A percentile compares a stretch with the other conserved stretches of the same genome.
phyloP scores from a whole-genome alignment of 2,888 invertebrate species.

The Macrophya annulata region DNA sequence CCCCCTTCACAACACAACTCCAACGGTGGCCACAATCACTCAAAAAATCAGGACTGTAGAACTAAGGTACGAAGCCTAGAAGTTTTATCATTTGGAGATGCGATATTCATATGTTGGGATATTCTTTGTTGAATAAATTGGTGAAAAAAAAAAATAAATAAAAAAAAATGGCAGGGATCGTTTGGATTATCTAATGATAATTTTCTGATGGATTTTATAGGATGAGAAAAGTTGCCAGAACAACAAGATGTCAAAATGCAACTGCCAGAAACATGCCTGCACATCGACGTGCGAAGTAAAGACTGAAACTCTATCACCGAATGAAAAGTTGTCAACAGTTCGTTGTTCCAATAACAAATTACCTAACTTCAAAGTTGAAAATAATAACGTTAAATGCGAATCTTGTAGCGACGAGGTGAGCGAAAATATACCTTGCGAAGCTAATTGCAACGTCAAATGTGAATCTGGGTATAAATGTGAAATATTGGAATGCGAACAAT shows the following conservation, averaged over 20 bases:
- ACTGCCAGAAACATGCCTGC: conserved; percentile 73
- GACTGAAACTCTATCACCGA: conserved; percentile 74
- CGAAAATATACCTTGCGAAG: conserved; percentile 71
- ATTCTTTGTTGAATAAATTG: conserved; percentile 33
- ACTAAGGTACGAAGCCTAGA: conserved; percentile 69
- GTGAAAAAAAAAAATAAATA: conserved; percentile 6
- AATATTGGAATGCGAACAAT: conserved; percentile 77
- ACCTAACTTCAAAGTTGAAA: conserved; percentile 74
- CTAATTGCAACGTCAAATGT: conserved; percentile 76
- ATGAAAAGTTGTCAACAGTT: conserved; percentile 68
- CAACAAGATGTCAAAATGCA: conserved; percentile 71
- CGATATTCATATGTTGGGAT: background rate
- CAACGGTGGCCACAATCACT: conserved; percentile 72
- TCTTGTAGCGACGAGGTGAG: conserved; percentile 73
- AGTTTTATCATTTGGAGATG: background rate
- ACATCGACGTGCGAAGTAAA: conserved; percentile 77
- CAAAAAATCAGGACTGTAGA: conserved; percentile 72
- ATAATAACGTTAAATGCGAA: conserved; percentile 78
- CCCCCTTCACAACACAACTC: conserved; percentile 75
- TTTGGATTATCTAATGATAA: background rate
- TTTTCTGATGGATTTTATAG: conserved; percentile 63
- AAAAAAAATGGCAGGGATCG: background rate
- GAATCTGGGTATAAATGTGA: conserved; percentile 76
- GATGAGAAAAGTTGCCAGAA: conserved; percentile 72
- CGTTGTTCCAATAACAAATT: conserved; percentile 65